Conservation (phyloP, 2,797 vertebrate species). For the Chanos chanos region DNA sequence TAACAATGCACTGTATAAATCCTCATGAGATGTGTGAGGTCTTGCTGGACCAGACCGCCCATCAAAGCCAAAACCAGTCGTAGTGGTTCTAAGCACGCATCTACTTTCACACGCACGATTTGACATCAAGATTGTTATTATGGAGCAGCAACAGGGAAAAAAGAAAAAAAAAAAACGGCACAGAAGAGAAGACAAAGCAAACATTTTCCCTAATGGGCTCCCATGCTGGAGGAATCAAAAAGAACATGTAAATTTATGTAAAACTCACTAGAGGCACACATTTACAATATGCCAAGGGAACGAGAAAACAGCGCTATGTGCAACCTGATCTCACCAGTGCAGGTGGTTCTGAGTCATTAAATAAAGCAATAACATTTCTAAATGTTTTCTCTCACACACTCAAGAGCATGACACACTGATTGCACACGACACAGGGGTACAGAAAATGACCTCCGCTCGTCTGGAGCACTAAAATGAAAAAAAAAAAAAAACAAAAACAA, state of each 20-base stretch:
- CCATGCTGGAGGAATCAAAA: constrained; percentile 59
- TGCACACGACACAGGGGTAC: constrained; percentile 69
- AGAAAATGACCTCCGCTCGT: constrained; percentile 71
- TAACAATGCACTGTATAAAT: too few species aligned
- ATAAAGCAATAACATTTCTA: constrained; percentile 69
- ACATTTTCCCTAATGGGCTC: constrained; percentile 62
- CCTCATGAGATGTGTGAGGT: too few species aligned
- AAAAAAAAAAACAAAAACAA: neutral
- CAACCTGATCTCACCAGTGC: constrained; percentile 73
- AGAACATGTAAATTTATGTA: constrained; percentile 71
- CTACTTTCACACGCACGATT: too few species aligned
- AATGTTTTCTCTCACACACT: constrained; percentile 68
- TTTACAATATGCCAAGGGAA: constrained; percentile 73
- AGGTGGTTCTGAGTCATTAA: constrained; percentile 85
- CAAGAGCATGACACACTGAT: constrained; percentile 63
- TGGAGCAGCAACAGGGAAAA: constrained; percentile 30
- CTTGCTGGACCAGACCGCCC: too few species aligned
- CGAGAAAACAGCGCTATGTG: constrained; percentile 74
- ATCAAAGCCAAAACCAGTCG: too few species aligned
- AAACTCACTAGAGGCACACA: constrained; percentile 73
- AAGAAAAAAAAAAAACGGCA: constrained; percentile 42
- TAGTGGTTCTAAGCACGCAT: too few species aligned
- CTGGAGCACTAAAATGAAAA: constrained; percentile 55
- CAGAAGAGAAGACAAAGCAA: constrained; percentile 53
- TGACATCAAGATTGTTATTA: too few species aligned